A percentile compares a stretch with the other conserved stretches of the same genome.
Conservation (phyloP, 2,113 vertebrate genomes). For the Rhabdomys dilectus region DNA sequence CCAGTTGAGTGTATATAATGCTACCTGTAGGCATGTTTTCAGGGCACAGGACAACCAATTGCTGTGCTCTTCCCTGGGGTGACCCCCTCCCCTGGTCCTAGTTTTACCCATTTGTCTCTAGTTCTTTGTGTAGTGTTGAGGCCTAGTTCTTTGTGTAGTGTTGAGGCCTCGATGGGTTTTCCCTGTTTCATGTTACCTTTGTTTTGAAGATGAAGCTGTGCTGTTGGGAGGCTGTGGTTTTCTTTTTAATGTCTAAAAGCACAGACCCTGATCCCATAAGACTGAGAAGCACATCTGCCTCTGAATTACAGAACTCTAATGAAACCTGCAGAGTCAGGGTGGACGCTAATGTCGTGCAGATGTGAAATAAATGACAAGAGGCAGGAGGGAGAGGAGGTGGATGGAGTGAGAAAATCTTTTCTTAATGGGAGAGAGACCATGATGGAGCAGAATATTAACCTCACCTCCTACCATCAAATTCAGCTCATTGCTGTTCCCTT, state of each 20-base stretch:
- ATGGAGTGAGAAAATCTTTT: not conserved
- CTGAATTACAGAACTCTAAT: slow-evolving; percentile 25
- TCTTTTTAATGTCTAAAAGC: not conserved
- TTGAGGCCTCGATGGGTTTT: not conserved
- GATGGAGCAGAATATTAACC: not conserved
- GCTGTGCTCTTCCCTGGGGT: not conserved
- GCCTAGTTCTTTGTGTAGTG: not conserved
- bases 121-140: no score
- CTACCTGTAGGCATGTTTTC: not conserved
- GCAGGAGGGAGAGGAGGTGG: not conserved
- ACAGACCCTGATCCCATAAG: slow-evolving; percentile 35
- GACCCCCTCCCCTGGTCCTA: no score
- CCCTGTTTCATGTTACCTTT: not conserved
- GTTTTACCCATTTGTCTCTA: not conserved
- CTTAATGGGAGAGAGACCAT: not conserved
- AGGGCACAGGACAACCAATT: not conserved
- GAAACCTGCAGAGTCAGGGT: not conserved
- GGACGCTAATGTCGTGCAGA: slow-evolving; percentile 37
- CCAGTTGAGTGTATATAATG: no score
- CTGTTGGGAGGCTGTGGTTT: not conserved
- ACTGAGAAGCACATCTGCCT: slow-evolving; percentile 16
- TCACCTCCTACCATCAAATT: not conserved
- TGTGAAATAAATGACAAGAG: slow-evolving; percentile 20
- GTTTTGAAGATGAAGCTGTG: slow-evolving; percentile 30
- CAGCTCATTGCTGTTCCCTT: not conserved